phyloP scores from a whole-genome alignment of 1,140 invertebrate species.

The Lucilia sericata region DNA sequence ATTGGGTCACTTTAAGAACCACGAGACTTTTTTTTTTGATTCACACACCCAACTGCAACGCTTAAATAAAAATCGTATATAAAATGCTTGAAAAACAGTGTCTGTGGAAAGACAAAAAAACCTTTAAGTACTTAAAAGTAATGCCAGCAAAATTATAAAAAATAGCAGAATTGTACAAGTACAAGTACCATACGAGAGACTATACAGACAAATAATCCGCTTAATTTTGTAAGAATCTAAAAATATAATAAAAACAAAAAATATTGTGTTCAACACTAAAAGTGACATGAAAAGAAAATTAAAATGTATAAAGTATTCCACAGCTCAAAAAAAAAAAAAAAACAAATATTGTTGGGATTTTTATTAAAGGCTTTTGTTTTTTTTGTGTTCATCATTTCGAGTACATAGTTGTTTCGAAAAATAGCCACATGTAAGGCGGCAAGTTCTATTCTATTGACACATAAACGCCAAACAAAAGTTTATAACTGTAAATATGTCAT shows the following conservation, averaged over 20 bases:
- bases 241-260: not conserved
- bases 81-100: not conserved
- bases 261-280: constrained; percentile 6
- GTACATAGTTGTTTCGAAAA: too few relatives aligned
- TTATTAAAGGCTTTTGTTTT: constrained; percentile 5
- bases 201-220: not conserved
- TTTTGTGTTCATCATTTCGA: not conserved
- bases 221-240: not conserved
- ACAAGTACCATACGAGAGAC: not conserved
- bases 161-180: not conserved
- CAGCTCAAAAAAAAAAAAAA: too few relatives aligned
- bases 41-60: not conserved
- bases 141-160: not conserved
- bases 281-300: constrained; percentile 16
- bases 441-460: too few relatives aligned
- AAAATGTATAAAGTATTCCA: not conserved
- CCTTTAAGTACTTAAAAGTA: constrained; percentile 12
- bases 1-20: constrained; percentile 10
- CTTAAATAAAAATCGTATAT: not conserved
- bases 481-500: too few relatives aligned
- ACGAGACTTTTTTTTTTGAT: not conserved
- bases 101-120: not conserved
- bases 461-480: too few relatives aligned
- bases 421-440: too few relatives aligned
- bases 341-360: not conserved